Evolutionary conservation across 2,888 invertebrate species (phyloP), one percentile per base, ranked within the genome.

Genomic region (Caenorhabditis angaria): DNA sequence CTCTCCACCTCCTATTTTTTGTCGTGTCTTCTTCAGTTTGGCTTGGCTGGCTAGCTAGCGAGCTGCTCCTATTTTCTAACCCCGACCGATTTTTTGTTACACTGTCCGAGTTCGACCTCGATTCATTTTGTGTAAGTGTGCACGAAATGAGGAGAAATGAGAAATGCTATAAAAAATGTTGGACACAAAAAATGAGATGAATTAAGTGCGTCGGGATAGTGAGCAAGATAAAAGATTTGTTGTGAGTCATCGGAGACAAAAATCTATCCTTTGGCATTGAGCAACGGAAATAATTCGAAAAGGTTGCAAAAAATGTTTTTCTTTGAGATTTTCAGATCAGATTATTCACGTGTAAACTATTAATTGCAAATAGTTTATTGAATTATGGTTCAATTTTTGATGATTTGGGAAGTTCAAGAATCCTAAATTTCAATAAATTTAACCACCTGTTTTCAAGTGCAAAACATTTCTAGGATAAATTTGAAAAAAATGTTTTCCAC

Each of bases 41-140:
- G 41, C 41, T 18, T 41, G 18, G 41, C 41, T 41, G 41, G n/a
- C n/a, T n/a, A n/a, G n/a, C n/a, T n/a, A n/a, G n/a, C n/a, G n/a
- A n/a, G n/a, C n/a, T n/a, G n/a, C n/a, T n/a, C n/a, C 41, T 41
- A 12, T 18, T 18, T 41, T 14, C 41, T 41, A 41, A 41, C 41
- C 41, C 14, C 41, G 41, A 41, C 41, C 10, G 41, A 41, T 41
- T 41, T n/a, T n/a, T n/a, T 41, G 41, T 41, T 41, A 41, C 41
- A 41, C 41, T 41, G 41, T 41, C 41, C 41, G 41, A 41, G 41
- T 41, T 41, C 41, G 41, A 41, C 41, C 41, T 41, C 41, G 41
- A 41, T 41, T 41, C 18, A 41, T 41, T 41, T 41, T 41, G 41
- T 41, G 41, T 41, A 41, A 41, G 41, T 41, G 41, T 41, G 41